Evolutionary conservation across 2,797 vertebrate genomes (phyloP), one percentile per base, ranked within the genome.

Genomic region (Tenualosa ilisha): DNA sequence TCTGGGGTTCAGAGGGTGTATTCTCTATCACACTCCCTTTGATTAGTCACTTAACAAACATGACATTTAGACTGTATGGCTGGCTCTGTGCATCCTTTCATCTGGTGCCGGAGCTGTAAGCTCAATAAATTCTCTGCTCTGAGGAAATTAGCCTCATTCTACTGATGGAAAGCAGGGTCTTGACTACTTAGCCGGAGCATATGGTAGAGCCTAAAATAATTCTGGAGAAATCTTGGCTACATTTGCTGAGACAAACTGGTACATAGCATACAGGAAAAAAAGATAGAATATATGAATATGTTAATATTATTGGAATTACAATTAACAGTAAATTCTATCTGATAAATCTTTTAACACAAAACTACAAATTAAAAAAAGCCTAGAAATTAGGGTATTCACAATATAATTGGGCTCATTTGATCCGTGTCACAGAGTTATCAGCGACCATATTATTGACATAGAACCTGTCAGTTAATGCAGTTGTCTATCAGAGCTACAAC

Each of bases 61-160:
- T 85, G 81, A 84, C 8, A 81, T 79, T 82, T 50, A 82, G 43
- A 82, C 75, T 63, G 75, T 54, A 56, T 46, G 51, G 65, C 50
- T 75, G 37, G 17, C 46, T 51, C 12, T 43, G 15, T 53, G 50
- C 56, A 72, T 75, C 46, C 65, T 12, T 37, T 82, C 20, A 61
- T 82, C 54, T 82, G 51, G 22, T 6, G 53, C 54, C 43, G 15
- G 26, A 17, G 46, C 53, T 79, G 63, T 82, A 82, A 63, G 54
- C 24, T 79, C 79, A 81, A 65, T 17, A 5, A 81, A 72, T 12
- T 26, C 61, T 26, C 43, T 51, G 24, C 54, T 9, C 31, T 59
- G 54, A 40, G 54, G n/a, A 1, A 51, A 84, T 26, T 61, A 8
- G 37, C 68, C 24, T 81, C 26, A 15, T 72, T 72, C 63, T 68